Conservation (phyloP, 2,797 vertebrate species). For the Distichodus sexfasciatus region DNA sequence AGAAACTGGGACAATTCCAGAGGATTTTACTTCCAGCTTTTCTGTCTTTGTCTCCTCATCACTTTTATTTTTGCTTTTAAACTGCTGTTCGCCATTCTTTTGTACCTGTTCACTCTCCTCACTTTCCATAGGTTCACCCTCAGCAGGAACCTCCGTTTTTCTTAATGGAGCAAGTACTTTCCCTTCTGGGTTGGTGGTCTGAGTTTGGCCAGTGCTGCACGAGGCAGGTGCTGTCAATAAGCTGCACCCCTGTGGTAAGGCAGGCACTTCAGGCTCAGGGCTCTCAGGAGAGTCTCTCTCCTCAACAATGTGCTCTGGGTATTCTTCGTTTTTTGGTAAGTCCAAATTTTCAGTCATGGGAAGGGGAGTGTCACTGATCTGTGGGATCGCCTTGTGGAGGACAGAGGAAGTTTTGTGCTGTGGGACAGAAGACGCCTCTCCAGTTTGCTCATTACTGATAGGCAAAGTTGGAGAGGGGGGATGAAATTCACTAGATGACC, state of each 20-base stretch:
- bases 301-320: slow-evolving; percentile 77
- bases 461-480: slow-evolving; percentile 39
- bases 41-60: background rate
- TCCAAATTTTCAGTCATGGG: slow-evolving; percentile 29
- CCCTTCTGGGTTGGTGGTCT: slow-evolving; percentile 50
- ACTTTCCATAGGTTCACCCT: slow-evolving; percentile 62
- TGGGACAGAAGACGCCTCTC: slow-evolving; percentile 25
- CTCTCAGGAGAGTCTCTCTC: slow-evolving; percentile 80
- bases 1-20: background rate
- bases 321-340: slow-evolving; percentile 60
- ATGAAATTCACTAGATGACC: slow-evolving; percentile 38
- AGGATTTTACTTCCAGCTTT: slow-evolving; percentile 40
- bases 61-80: slow-evolving; percentile 4
- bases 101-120: slow-evolving; percentile 36
- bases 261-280: slow-evolving; percentile 73
- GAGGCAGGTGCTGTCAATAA: slow-evolving; percentile 25
- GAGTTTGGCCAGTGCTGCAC: slow-evolving; percentile 45
- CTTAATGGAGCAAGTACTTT: slow-evolving; percentile 36
- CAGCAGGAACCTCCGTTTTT: slow-evolving; percentile 54
- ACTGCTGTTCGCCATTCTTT: slow-evolving; percentile 29
- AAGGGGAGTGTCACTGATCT: slow-evolving; percentile 11
- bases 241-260: slow-evolving; percentile 37
- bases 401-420: slow-evolving; percentile 26
- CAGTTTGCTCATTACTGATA: slow-evolving; percentile 44
- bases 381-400: slow-evolving; percentile 24